These are phyloP conservation scores for Patella ulyssiponensis DNA, from an alignment of 2,888 invertebrate species.

Conservation along the genomic window DNA sequence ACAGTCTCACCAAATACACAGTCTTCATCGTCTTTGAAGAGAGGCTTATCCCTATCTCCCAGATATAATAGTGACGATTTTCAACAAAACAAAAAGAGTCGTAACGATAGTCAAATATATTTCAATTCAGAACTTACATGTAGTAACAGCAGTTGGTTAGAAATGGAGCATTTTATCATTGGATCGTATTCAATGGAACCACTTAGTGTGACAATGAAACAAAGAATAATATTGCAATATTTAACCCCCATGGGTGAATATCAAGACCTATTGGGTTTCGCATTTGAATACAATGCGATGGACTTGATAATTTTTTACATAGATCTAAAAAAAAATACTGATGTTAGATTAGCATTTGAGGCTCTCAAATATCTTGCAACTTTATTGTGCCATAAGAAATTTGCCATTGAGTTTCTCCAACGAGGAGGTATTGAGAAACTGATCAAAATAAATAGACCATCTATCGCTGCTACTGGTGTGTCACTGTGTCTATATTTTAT, in stretches of 20 bases:
- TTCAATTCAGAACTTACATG: constrained; percentile 73
- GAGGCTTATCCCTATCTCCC: constrained; percentile 45
- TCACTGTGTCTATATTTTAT: constrained; percentile 96
- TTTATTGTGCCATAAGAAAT: constrained; percentile 96
- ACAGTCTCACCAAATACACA: neutral
- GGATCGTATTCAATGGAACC: constrained; percentile 93
- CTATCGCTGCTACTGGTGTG: constrained; percentile 95
- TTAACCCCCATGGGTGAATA: constrained; percentile 98
- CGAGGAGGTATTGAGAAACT: constrained; percentile 88
- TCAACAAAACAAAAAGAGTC: constrained; percentile 14
- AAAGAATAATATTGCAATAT: constrained; percentile 93
- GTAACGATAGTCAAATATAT: constrained; percentile 24
- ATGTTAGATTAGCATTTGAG: constrained; percentile 95
- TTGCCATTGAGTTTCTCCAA: constrained; percentile 94
- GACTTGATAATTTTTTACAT: constrained; percentile 92
- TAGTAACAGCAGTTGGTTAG: constrained; percentile 92
- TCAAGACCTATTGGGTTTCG: constrained; percentile 94
- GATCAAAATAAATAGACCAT: constrained; percentile 91
- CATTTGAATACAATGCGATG: constrained; percentile 93
- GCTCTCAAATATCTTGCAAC: constrained; percentile 95
- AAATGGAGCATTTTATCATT: constrained; percentile 89
- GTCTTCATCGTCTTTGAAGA: constrained; percentile 3
- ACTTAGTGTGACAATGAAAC: constrained; percentile 88
- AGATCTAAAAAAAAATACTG: constrained; percentile 88
- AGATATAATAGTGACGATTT: constrained; percentile 50